Base-by-base conservation (phyloP, 2,797 vertebrate genomes). In the Neomorphus geoffroyi region DNA sequence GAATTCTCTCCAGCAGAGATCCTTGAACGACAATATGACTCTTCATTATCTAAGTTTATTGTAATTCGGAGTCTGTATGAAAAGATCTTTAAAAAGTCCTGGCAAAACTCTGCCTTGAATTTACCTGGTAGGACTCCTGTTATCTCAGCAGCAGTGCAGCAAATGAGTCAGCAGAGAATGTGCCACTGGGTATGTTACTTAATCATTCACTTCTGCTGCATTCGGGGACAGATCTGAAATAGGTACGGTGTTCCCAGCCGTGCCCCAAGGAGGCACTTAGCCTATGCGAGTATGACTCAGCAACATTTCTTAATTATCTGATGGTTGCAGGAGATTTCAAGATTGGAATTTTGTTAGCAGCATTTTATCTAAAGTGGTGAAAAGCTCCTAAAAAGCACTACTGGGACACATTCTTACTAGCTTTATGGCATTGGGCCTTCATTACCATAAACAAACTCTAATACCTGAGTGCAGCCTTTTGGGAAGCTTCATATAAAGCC, bases 321-420 rank as follows among this genome's bases (percentile, higher is more conserved):
- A 53, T 45, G 28, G 45, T 78, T 91, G 22, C 82, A 91, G 91
- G 89, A 95, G 92, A 71, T 48, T 78, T 90, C 51, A 91, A 84
- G 91, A 96, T 58, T 43, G 80, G 97, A 77, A 90, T 86, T 67
- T 94, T 96, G 93, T 95, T 94, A 96, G 95, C 70, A 82, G 87
- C 93, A 77, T 92, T 97, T 95, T 90, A 95, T 80, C 70, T 93
- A 78, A 85, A 96, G 87, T 73, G 77, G 79, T 70, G 88, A 96
- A 97, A 96, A 97, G 61, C 87, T 95, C 94, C 79, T 91, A 74
- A 70, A 95, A 96, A 90, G 91, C 60, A 61, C 94, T 90, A 88
- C 2, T 73, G 96, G 92, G 96, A 96, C 83, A 53, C 70, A 92
- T 93, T 94, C 41, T 39, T 81, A 39, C 78, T 81, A 66, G 90